Evolutionary conservation across 2,888 invertebrate species (phyloP), one percentile per base, ranked within the genome.

Genomic region (Leucophora obtusa): DNA sequence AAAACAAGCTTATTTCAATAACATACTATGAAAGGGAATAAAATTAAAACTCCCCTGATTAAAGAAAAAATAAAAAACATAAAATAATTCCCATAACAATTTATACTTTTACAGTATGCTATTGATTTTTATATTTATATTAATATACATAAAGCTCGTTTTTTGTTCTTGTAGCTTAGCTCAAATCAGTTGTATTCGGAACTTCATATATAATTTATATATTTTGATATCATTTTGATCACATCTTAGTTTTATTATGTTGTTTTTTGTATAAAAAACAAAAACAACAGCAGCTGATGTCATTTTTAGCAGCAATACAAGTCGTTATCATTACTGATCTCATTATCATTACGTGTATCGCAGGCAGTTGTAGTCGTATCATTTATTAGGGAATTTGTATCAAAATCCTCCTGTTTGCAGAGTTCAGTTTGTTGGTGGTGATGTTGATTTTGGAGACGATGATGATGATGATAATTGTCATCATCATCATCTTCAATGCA

Each of bases 111-210:
- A 59, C 47, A 53, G 18, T 59, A 65, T 77, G 76, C 43, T 17
- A 17, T 65, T 33, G 14, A 50, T 35, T 65, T 59, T 51, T 47
- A 33, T 53, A 17, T 14, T 7, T 59, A n/a, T 28, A 28, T 43
- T 15, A 21, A 24, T 51, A 38, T 33, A 28, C 28, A 63, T 60
- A 59, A 70, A 83, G 84, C 86, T 86, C 87, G 86, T 87, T 83
- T 82, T 86, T 28, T 28, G 28, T 28, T 86, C 85, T 17, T 66
- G 60, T 86, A 87, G 87, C 87, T 89, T 89, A 88, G 87, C 90
- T 89, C 90, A 87, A 88, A 90, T 89, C 90, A 90, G 90, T 90
- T 90, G 90, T 88, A 89, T 88, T 87, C 87, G 88, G 87, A 87
- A 88, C 87, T 86, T 87, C 80, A 80, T 74, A 74, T 71, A 54